A percentile compares a stretch with the other conserved stretches of the same genome.
phyloP scores from a whole-genome alignment of 2,113 vertebrate genomes.

The Takifugu flavidus region DNA sequence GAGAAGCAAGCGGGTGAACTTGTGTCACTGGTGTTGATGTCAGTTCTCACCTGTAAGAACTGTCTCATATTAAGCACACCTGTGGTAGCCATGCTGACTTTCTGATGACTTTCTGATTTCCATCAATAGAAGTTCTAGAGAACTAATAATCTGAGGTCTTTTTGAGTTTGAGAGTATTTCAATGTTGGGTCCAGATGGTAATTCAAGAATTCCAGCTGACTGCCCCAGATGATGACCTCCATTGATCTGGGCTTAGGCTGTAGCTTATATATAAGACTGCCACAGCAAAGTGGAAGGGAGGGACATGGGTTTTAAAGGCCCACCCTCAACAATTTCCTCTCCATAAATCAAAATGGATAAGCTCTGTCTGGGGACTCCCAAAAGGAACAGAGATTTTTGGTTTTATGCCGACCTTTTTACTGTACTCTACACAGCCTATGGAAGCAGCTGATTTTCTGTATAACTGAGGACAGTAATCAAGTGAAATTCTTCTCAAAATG shows the following conservation, averaged over 20 bases:
- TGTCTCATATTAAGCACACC: constrained; percentile 27
- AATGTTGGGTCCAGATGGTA: constrained; percentile 39
- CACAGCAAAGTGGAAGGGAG: constrained; percentile 32
- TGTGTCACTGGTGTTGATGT: constrained; percentile 60
- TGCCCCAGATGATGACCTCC: constrained; percentile 50
- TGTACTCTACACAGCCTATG: too few relatives aligned
- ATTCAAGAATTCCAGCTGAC: constrained; percentile 58
- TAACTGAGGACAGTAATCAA: too few relatives aligned
- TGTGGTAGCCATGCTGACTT: too few relatives aligned
- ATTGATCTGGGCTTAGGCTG: constrained; percentile 57
- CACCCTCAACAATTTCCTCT: constrained; percentile 69
- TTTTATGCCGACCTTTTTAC: constrained; percentile 22
- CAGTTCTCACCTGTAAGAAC: constrained; percentile 38
- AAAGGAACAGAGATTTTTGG: constrained; percentile 34
- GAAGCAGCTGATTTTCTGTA: too few relatives aligned
- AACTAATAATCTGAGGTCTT: too few relatives aligned
- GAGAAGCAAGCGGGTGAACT: constrained; percentile 48
- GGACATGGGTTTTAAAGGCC: constrained; percentile 50
- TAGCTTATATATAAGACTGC: constrained; percentile 48
- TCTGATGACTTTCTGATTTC: too few relatives aligned
- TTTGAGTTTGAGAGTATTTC: constrained; percentile 46
- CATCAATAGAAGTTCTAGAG: too few relatives aligned
- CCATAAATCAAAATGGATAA: constrained; percentile 66
- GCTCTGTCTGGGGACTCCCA: constrained; percentile 56
- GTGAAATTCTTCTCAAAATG: too few relatives aligned